Base-by-base conservation (phyloP, 2,797 vertebrate genomes). In the Tokudaia muenninki region DNA sequence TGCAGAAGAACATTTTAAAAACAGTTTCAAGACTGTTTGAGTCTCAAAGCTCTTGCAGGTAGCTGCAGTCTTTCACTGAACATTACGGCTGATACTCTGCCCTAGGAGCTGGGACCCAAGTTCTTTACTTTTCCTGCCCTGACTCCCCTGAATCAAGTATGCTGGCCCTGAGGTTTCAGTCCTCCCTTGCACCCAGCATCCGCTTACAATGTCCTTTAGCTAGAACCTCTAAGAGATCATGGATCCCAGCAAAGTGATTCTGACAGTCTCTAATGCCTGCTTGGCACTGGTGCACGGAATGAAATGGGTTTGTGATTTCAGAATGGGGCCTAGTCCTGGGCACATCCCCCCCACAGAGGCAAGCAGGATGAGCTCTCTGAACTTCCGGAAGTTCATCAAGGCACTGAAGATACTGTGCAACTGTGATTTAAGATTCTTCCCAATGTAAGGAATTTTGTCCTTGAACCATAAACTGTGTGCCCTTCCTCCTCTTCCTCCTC, bases 151-250 rank as follows among this genome's bases (percentile, higher is more conserved):
- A 47, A 17, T 10, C 29, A 50, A 17, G 6, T 12, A 4, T 0
- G 7, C 10, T 1, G 12, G 17, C 19, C 41, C 29, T 13, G 4
- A 3, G 0, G 2, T 0, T 26, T 6, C 59, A 26, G 29, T 37
- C 61, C 47, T 26, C 4, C 1, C n/a, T 29, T 59, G 70, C 52
- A 47, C 77, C 44, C 2, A 2, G 0, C 17, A 77, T 79, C 31
- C 1, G 8, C 37, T 81, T 63, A 34, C 2, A 3, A n/a, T 3
- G 57, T 9, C 82, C 13, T 59, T 31, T 2, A 34, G 37, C 1
- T 6, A 8, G 21, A 74, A 34, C 22, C 47, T 86, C 83, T 86
- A 52, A 70, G 63, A 65, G 37, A 24, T 37, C 17, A 22, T 1
- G 9, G 41, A 55, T 57, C 70, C 80, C 31, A 57, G 9, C 21